Base-by-base conservation (phyloP, 2,797 vertebrate species). In the Myotis vivesi region DNA sequence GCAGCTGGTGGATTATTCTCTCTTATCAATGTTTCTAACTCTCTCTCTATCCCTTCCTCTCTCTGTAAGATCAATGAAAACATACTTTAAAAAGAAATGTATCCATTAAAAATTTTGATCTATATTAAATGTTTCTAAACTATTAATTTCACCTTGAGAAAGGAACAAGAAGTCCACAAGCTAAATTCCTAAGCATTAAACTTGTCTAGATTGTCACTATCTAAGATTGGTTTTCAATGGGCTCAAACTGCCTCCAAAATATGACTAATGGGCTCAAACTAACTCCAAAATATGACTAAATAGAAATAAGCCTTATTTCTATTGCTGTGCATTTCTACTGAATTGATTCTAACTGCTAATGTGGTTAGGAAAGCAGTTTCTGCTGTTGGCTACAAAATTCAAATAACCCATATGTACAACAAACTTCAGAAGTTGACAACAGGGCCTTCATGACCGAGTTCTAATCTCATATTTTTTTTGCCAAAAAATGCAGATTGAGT, bases 101-200 rank as follows among this genome's bases (percentile, higher is more conserved):
- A 49, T 8, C 73, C 46, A 55, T 46, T 80, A 57, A 80, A 33
- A 75, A n/a, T 22, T 76, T 64, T 57, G 66, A 9, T 59, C 69
- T 62, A 41, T n/a, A 69, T n/a, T 57, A 79, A 91, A 82, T 59
- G 68, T 80, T 94, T 88, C 62, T 9, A 68, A 93, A 81, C 20
- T 77, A 62, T 85, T 89, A 90, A 85, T 89, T 87, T 82, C n/a
- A 23, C 92, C 25, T 85, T 49, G 41, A 51, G 22, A 51, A 75
- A 92, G 30, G 17, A 79, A 92, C 75, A 85, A 82, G 17, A 87
- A 77, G 33, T 73, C 25, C 41, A 81, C 22, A 73, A 87, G 33
- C n/a, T 79, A 81, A 75, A 76, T 90, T 96, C 87, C 53, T 4
- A 91, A 53, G n/a, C 49, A 62, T 41, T 38, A 66, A 90, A 57